These are phyloP conservation scores for Panagrolaimus sp. DNA, from an alignment of 1,140 invertebrate species.

Conservation along the genomic window DNA sequence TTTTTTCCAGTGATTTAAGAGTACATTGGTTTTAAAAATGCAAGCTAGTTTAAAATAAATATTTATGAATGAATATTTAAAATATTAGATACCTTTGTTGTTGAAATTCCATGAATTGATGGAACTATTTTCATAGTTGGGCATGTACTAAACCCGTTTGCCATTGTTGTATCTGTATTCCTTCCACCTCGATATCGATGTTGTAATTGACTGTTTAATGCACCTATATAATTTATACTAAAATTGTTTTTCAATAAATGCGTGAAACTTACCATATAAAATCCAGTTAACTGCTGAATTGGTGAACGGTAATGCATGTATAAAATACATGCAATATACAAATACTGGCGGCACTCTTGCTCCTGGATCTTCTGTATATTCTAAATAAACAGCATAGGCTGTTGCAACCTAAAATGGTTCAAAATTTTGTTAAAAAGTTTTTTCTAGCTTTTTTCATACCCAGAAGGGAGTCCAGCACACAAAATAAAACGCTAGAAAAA, in stretches of 20 bases:
- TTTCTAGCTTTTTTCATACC: no score
- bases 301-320: slow-evolving; percentile 56
- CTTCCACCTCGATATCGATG: slow-evolving; percentile 28
- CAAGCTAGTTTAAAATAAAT: no score
- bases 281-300: slow-evolving; percentile 58
- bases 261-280: slow-evolving; percentile 45
- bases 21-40: no score
- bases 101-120: slow-evolving; percentile 11
- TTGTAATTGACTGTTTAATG: slow-evolving; percentile 53
- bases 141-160: slow-evolving; percentile 1
- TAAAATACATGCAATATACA: slow-evolving; percentile 57
- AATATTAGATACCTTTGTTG: background rate
- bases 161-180: slow-evolving; percentile 7
- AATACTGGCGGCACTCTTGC: slow-evolving; percentile 53
- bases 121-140: slow-evolving; percentile 12
- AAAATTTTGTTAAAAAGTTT: background rate
- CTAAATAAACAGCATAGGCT: slow-evolving; percentile 51
- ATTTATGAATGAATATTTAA: no score
- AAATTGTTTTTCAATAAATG: no score
- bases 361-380: slow-evolving; percentile 50
- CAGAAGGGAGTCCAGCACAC: slow-evolving; percentile 55
- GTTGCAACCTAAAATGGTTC: slow-evolving; percentile 36
- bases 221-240: no score
- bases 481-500: no score
- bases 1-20: no score